These are phyloP conservation scores for Semnopithecus entellus DNA, from an alignment of 2,113 vertebrate genomes.

Conservation along the genomic window DNA sequence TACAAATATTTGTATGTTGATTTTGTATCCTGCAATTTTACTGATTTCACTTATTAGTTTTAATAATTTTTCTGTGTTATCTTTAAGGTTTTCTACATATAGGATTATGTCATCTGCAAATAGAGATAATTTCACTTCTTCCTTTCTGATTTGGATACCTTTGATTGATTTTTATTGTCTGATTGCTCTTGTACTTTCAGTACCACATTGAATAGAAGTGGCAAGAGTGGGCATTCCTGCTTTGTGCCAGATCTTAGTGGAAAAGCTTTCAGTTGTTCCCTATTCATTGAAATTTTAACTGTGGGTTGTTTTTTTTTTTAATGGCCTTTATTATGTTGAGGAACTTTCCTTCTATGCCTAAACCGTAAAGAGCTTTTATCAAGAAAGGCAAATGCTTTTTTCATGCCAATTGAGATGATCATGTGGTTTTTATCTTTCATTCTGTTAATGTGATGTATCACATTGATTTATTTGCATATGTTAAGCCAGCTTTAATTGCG, in stretches of 20 bases:
- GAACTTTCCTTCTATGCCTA: not conserved
- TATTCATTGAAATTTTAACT: not conserved
- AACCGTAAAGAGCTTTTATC: not conserved
- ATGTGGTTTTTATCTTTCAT: not conserved
- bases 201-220: not conserved
- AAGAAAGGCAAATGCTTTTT: not conserved
- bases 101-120: not conserved
- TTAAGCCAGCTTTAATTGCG: not conserved
- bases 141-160: not conserved
- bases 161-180: not conserved
- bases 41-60: not conserved
- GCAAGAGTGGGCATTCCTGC: not conserved
- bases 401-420: not conserved
- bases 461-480: not conserved
- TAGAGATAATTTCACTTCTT: not conserved
- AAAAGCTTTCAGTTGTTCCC: not conserved
- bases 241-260: not conserved
- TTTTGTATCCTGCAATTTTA: not conserved
- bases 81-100: not conserved
- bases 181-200: not conserved
- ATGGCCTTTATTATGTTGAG: not conserved
- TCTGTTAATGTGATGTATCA: not conserved
- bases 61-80: not conserved
- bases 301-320: not conserved
- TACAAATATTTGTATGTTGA: not conserved